Conservation (phyloP, 2,797 vertebrate species). For the Hippocampus kuda region DNA sequence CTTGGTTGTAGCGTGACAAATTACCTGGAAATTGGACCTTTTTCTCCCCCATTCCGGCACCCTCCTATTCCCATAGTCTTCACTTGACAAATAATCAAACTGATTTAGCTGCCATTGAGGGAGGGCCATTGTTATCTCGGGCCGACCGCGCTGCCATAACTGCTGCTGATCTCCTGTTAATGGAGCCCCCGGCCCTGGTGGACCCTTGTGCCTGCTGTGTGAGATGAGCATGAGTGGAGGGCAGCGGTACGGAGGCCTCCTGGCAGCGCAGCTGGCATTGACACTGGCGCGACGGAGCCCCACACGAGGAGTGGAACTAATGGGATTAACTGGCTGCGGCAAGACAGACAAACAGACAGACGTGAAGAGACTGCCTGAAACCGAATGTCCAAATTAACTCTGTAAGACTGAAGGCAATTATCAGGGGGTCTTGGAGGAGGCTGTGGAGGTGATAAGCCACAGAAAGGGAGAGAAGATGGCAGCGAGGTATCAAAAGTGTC, state of each 20-base stretch:
- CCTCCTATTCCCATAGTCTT: constrained; percentile 11
- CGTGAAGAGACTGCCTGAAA: constrained; percentile 39
- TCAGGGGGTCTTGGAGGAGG: constrained; percentile 15
- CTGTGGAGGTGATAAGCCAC: constrained; percentile 27
- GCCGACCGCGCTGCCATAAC: constrained; percentile 27
- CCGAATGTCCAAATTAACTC: constrained; percentile 52
- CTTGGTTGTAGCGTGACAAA: constrained; percentile 7
- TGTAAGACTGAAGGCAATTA: constrained; percentile 47
- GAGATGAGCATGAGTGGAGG: constrained; percentile 48
- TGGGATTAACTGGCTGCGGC: constrained; percentile 60
- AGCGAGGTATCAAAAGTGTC: not conserved
- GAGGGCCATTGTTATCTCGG: constrained; percentile 23
- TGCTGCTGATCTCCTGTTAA: constrained; percentile 47
- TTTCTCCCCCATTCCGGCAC: not conserved
- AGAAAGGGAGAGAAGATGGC: constrained; percentile 16
- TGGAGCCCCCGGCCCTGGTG: constrained; percentile 59
- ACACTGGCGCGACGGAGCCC: constrained; percentile 53
- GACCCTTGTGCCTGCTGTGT: constrained; percentile 42
- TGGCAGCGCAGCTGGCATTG: constrained; percentile 51
- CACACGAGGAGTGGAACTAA: constrained; percentile 59
- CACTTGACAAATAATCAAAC: constrained; percentile 24
- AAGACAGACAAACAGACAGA: constrained; percentile 32
- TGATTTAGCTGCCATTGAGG: constrained; percentile 19
- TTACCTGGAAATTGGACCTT: constrained; percentile 6
- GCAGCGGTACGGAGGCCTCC: constrained; percentile 39